phyloP scores from a whole-genome alignment of 2,113 vertebrate genomes.

The Jaculus jaculus region DNA sequence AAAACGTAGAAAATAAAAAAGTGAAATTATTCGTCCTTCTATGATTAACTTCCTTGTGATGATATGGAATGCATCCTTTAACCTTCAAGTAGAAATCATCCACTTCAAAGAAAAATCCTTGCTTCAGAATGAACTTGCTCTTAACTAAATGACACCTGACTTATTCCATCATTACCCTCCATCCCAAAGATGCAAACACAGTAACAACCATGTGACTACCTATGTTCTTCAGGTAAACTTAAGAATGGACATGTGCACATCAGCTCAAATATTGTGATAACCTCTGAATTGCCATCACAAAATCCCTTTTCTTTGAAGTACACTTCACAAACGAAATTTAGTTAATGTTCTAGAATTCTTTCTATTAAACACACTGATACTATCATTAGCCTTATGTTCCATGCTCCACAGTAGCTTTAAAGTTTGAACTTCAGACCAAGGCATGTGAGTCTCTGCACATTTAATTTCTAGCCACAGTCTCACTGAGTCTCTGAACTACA shows the following conservation, averaged over 20 bases:
- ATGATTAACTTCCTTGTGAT: conserved; percentile 1
- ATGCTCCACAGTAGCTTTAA: not conserved
- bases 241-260: not conserved
- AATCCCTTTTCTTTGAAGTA: not conserved
- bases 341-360: not conserved
- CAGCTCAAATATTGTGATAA: not conserved
- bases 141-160: conserved; percentile 5
- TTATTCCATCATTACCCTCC: not conserved
- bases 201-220: not conserved
- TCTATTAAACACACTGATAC: not conserved
- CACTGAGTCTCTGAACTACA: not conserved
- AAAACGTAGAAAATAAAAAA: conserved; percentile 22
- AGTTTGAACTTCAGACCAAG: not conserved
- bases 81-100: conserved; percentile 25
- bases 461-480: not conserved
- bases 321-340: not conserved
- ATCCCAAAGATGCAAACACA: not conserved
- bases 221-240: not conserved
- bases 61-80: not conserved
- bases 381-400: not conserved
- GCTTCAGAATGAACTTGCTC: conserved; percentile 9
- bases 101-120: not conserved
- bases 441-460: not conserved
- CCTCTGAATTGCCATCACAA: not conserved
- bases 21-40: not conserved